Evolutionary conservation across 2,888 invertebrate genomes (phyloP), one percentile per base, ranked within the genome.

Genomic region (Melipona bicolor): DNA sequence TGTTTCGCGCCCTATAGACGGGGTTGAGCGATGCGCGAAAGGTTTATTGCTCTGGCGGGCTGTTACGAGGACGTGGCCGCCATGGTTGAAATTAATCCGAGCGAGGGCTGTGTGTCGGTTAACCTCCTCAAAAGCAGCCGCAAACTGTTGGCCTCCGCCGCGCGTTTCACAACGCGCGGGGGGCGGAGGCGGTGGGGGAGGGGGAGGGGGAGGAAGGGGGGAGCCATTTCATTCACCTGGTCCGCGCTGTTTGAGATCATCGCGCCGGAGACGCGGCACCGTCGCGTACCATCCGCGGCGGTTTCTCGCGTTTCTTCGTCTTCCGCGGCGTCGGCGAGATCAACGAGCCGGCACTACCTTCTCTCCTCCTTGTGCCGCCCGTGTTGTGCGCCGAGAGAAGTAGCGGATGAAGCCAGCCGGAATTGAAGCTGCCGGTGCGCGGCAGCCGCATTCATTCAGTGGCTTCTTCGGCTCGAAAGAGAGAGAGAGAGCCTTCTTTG

Each of bases 31-130:
- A 87, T 81, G 90, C 89, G 81, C 87, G 79, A 87, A 83, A 87
- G 87, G 87, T 83, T 91, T 85, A 84, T 89, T 88, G 85, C 86
- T 85, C 80, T 81, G 87, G 76, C 84, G 88, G 9, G 85, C 81
- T 83, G 86, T 87, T 88, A 84, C 87, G 77, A 88, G 43, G 43
- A 85, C 80, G 85, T 77, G 9, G 43, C 59, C 77, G 85, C 85
- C 84, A 88, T 77, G 89, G 90, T 92, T 92, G 79, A 89, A 91
- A 93, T 93, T 91, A 93, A 93, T 92, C 90, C 92, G 87, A 91
- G 92, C 90, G 90, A 88, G 87, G 85, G 54, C 69, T 11, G 43
- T 15, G 61, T 24, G 82, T 86, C 87, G 90, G 89, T 90, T 89
- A 90, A 90, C 84, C 88, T 85, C 76, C 69, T 90, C 85, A 90